phyloP scores from a whole-genome alignment of 2,888 invertebrate genomes.

The Coleophora deauratella region DNA sequence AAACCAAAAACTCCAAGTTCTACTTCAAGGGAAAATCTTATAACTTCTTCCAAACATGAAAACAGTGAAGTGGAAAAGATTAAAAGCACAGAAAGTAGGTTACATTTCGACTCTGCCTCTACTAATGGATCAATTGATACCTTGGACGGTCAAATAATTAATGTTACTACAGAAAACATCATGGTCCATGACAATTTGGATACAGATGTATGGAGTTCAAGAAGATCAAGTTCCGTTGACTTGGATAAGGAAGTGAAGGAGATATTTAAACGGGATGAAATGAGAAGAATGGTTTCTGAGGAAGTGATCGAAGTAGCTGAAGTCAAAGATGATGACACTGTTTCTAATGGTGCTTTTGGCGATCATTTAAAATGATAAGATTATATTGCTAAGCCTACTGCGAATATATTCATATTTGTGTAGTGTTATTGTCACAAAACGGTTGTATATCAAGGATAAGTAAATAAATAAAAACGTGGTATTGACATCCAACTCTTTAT shows the following conservation, averaged over 20 bases:
- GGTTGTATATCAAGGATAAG: constrained; percentile 7
- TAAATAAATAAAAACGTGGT: constrained; percentile 36
- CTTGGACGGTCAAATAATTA: constrained; percentile 47
- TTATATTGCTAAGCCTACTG: no score
- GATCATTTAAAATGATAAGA: constrained; percentile 23
- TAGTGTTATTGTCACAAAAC: no score
- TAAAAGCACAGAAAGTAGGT: constrained; percentile 23
- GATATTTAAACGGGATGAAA: constrained; percentile 50
- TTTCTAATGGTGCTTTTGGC: constrained; percentile 42
- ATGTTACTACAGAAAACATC: constrained; percentile 46
- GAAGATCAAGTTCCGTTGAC: constrained; percentile 55
- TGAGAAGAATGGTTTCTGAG: constrained; percentile 23
- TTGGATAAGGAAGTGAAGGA: constrained; percentile 56
- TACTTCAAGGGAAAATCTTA: constrained; percentile 31
- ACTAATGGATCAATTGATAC: constrained; percentile 43
- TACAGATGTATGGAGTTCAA: constrained; percentile 31
- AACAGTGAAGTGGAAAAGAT: constrained; percentile 21
- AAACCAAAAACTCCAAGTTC: constrained; percentile 24
- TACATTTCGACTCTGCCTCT: constrained; percentile 29
- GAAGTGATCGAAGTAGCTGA: constrained; percentile 22
- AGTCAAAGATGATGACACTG: constrained; percentile 25
- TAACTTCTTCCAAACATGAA: constrained; percentile 24
- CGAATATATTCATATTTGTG: no score
- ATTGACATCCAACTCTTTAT: constrained; percentile 76
- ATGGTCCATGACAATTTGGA: constrained; percentile 41